These are phyloP conservation scores for Phylloscopus trochilus DNA, from an alignment of 2,113 vertebrate genomes.

Conservation along the genomic window DNA sequence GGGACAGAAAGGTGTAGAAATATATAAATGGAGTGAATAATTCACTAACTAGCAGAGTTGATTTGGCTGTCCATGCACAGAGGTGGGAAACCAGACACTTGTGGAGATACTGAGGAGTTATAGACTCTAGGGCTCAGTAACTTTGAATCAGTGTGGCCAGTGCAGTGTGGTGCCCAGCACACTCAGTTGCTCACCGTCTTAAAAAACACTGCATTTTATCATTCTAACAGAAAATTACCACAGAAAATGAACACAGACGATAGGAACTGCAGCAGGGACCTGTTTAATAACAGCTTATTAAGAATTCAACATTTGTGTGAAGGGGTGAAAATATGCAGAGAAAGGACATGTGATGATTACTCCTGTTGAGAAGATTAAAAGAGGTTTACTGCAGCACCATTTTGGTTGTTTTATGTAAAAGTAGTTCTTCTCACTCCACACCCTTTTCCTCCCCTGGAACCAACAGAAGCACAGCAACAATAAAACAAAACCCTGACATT, in stretches of 20 bases:
- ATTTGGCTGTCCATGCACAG: not conserved
- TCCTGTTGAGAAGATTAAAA: not conserved
- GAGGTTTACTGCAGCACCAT: not conserved
- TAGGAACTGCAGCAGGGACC: not conserved
- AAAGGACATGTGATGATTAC: accelerated
- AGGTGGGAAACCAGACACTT: not conserved
- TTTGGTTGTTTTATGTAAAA: not conserved
- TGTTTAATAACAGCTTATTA: not conserved
- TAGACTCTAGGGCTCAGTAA: not conserved
- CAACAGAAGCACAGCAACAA: not conserved
- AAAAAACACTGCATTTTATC: not conserved
- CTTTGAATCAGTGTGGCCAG: not conserved
- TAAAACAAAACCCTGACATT: not conserved
- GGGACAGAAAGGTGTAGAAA: not conserved
- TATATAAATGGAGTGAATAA: not conserved
- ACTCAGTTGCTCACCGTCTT: not conserved
- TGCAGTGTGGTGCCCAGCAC: not conserved
- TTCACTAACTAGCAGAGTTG: not conserved
- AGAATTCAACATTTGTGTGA: accelerated
- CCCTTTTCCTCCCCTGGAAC: not conserved
- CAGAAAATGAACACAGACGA: not conserved
- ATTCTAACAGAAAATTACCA: not conserved
- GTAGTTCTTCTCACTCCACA: not conserved
- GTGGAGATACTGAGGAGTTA: not conserved
- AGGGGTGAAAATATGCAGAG: not conserved